A percentile compares a stretch with the other conserved stretches of the same genome.
phyloP scores from a whole-genome alignment of 2,797 vertebrate genomes.

The Brotula barbata region DNA sequence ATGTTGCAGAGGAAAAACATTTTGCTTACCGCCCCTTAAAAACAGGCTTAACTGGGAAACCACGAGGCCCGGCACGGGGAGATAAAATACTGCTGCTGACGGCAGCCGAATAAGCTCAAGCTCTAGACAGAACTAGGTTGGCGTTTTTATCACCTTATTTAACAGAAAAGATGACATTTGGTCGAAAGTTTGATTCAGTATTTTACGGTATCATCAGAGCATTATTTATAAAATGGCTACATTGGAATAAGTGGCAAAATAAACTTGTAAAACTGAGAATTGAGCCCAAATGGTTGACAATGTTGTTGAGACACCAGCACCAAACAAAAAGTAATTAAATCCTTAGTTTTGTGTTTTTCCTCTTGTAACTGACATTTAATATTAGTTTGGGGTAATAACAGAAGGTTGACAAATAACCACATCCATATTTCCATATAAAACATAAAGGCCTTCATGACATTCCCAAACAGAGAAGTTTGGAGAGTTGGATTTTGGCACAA shows the following conservation, averaged over 20 bases:
- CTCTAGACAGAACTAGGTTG: constrained; percentile 53
- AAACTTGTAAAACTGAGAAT: background rate
- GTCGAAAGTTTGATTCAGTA: constrained; percentile 27
- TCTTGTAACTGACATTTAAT: no score
- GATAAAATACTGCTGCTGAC: constrained; percentile 63
- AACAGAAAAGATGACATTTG: constrained; percentile 44
- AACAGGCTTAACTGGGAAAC: constrained; percentile 65
- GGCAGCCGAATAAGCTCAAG: constrained; percentile 39
- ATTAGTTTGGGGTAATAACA: no score
- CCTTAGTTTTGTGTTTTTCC: no score
- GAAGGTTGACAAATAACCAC: no score
- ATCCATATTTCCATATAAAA: no score
- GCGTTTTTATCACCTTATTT: constrained; percentile 53
- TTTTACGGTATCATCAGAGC: constrained; percentile 28
- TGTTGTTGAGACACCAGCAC: no score
- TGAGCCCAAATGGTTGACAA: background rate
- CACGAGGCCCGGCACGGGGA: constrained; percentile 49
- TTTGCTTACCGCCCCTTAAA: constrained; percentile 71
- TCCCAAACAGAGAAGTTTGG: no score
- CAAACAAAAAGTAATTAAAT: no score
- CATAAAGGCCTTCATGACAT: no score
- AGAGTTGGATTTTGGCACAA: no score
- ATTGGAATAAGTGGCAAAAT: background rate
- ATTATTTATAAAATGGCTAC: constrained; percentile 9
- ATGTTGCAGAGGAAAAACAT: constrained; percentile 72